Conservation (phyloP, 1,140 invertebrate species). For the Trichogramma pretiosum region DNA sequence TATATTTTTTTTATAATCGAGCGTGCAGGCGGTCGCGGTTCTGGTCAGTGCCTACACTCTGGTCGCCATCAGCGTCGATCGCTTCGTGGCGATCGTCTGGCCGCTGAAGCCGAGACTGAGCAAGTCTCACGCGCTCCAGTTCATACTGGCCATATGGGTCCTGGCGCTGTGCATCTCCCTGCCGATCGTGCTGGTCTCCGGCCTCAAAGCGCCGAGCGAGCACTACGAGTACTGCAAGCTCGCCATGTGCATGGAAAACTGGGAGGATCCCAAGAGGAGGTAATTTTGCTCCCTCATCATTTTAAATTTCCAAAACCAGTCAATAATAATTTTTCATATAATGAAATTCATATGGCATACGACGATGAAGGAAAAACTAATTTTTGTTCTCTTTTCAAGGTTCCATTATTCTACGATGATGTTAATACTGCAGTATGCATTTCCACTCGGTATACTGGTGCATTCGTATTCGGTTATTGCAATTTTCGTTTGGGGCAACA, state of each 20-base stretch:
- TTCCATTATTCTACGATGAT: conserved; percentile 68
- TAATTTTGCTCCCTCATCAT: conserved; percentile 2
- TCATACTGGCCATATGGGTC: conserved; percentile 68
- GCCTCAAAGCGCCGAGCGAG: conserved; percentile 48
- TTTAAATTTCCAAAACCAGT: background rate
- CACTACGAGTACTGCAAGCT: conserved; percentile 54
- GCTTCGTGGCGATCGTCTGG: conserved; percentile 82
- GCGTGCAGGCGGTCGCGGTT: conserved; percentile 69
- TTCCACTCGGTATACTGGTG: conserved; percentile 74
- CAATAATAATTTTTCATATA: too few relatives aligned
- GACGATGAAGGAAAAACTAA: background rate
- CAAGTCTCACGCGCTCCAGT: conserved; percentile 52
- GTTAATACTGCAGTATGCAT: conserved; percentile 75
- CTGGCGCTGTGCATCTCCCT: conserved; percentile 71
- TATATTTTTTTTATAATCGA: too few relatives aligned
- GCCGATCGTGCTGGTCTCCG: conserved; percentile 67
- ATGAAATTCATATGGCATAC: background rate
- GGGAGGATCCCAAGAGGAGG: conserved; percentile 49
- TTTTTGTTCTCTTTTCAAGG: conserved; percentile 22
- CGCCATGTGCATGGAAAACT: conserved; percentile 60
- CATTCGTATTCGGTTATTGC: conserved; percentile 83
- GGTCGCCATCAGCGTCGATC: conserved; percentile 76
- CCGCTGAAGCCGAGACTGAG: conserved; percentile 72
- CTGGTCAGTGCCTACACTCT: conserved; percentile 77
- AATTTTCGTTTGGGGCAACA: conserved; percentile 79